These are phyloP conservation scores for Magallana angulata DNA, from an alignment of 1,140 invertebrate species.

Conservation along the genomic window DNA sequence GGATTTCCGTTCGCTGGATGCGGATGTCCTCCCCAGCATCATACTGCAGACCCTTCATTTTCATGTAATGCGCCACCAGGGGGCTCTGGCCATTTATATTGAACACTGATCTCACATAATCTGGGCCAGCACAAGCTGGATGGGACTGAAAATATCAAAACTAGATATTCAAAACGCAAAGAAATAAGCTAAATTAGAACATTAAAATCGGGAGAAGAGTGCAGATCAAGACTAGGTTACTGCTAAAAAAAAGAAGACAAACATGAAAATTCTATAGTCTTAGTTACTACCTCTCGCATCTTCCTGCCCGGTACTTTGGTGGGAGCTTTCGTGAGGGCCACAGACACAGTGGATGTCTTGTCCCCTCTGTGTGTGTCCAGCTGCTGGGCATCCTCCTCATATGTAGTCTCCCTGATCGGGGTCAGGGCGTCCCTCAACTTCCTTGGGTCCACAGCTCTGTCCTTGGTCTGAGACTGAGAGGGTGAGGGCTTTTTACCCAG, in stretches of 20 bases:
- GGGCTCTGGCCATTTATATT: conserved; percentile 72
- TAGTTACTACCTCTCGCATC: background rate
- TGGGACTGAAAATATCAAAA: conserved; percentile 68
- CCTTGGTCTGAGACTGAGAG: conserved; percentile 28
- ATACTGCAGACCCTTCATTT: conserved; percentile 62
- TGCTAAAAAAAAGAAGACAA: too few relatives aligned
- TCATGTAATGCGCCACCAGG: conserved; percentile 72
- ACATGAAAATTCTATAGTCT: background rate
- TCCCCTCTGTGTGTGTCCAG: conserved; percentile 35
- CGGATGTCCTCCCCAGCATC: conserved; percentile 61
- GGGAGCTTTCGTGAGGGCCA: conserved; percentile 46
- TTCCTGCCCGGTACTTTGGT: background rate
- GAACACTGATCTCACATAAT: conserved; percentile 68
- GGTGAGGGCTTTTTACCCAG: conserved; percentile 26
- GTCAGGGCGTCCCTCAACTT: conserved; percentile 62
- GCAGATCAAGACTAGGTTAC: too few relatives aligned
- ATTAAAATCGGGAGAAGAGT: too few relatives aligned
- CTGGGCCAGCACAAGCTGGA: conserved; percentile 72
- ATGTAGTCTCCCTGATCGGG: conserved; percentile 64
- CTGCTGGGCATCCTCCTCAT: conserved; percentile 55
- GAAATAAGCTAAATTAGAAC: too few relatives aligned
- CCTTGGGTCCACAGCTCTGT: conserved; percentile 53
- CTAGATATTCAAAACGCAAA: background rate
- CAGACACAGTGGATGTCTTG: conserved; percentile 44
- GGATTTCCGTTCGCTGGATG: conserved; percentile 69